Conservation (phyloP, 92 coral and sea anemone species). For the Desmophyllum pertusum region DNA sequence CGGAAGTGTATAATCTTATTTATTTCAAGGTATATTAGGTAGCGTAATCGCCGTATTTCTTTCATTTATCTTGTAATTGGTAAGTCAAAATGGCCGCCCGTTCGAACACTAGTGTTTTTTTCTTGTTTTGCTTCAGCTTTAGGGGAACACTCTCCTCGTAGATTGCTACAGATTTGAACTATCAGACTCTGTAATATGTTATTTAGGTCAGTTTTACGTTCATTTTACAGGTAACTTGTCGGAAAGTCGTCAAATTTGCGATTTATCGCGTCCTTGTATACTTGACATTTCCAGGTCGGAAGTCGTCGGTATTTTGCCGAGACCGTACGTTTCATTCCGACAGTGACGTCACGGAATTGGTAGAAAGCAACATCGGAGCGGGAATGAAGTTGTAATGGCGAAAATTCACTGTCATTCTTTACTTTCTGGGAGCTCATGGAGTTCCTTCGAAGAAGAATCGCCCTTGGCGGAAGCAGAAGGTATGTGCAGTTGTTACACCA, state of each 20-base stretch:
- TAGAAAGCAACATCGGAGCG: constrained; percentile 95
- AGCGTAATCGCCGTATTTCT: neutral
- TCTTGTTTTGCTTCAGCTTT: neutral
- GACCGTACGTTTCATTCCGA: constrained; percentile 69
- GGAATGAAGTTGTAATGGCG: constrained; percentile 99
- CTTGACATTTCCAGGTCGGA: constrained; percentile 86
- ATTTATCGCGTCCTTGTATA: constrained; percentile 21
- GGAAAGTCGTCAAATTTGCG: constrained; percentile 18
- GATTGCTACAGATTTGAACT: neutral
- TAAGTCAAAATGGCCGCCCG: constrained; percentile 66
- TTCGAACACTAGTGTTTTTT: constrained; percentile 9
- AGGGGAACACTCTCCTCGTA: neutral
- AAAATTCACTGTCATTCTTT: constrained; percentile 98
- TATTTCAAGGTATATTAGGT: constrained; percentile 23
- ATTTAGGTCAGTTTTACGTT: neutral
- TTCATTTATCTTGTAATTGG: neutral
- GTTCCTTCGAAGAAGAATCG: constrained; percentile 83
- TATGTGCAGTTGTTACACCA: constrained; percentile 46
- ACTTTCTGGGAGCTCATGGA: constrained; percentile 99
- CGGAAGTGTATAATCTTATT: constrained; percentile 33
- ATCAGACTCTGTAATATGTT: neutral
- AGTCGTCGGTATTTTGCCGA: constrained; percentile 69
- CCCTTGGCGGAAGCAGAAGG: constrained; percentile 93
- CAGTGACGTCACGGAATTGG: constrained; percentile 89
- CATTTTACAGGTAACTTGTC: neutral